Conservation (phyloP, 2,888 invertebrate genomes). For the Diarsia mendica region DNA sequence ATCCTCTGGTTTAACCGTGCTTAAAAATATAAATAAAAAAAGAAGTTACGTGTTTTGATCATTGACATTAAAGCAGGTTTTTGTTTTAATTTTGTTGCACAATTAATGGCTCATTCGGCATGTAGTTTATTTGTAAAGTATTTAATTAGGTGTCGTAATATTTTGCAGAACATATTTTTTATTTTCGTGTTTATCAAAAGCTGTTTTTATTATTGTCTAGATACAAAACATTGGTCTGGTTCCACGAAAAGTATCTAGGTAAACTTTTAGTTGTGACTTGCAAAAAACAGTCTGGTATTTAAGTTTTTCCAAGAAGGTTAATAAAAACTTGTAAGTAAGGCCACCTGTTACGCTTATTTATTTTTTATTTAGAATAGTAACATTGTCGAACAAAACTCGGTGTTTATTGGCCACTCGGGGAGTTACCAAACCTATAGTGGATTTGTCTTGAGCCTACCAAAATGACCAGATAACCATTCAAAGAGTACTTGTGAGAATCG, state of each 20-base stretch:
- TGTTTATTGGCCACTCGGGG: neutral
- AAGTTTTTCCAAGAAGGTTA: neutral
- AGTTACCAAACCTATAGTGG: neutral
- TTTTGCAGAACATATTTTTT: neutral
- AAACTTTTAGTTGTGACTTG: neutral
- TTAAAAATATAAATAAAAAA: neutral
- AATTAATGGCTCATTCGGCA: neutral
- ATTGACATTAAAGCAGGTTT: neutral
- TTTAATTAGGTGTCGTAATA: neutral
- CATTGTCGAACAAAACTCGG: neutral
- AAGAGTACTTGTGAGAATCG: slow-evolving; percentile 15
- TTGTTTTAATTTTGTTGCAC: slow-evolving; percentile 21
- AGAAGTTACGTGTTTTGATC: slow-evolving; percentile 1
- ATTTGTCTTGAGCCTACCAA: neutral
- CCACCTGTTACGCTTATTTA: neutral
- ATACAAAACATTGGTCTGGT: slow-evolving; percentile 1
- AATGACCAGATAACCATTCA: neutral
- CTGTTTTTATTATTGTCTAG: neutral
- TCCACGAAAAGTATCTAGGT: slow-evolving; percentile 11
- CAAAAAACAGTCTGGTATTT: slow-evolving; percentile 9
- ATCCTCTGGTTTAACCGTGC: neutral
- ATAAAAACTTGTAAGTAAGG: slow-evolving; percentile 1
- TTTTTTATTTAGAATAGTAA: slow-evolving; percentile 26
- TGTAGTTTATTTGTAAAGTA: slow-evolving; percentile 16
- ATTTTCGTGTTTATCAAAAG: neutral